These are phyloP conservation scores for Intellagama lesueurii DNA, from an alignment of 2,797 vertebrate genomes.

Conservation along the genomic window DNA sequence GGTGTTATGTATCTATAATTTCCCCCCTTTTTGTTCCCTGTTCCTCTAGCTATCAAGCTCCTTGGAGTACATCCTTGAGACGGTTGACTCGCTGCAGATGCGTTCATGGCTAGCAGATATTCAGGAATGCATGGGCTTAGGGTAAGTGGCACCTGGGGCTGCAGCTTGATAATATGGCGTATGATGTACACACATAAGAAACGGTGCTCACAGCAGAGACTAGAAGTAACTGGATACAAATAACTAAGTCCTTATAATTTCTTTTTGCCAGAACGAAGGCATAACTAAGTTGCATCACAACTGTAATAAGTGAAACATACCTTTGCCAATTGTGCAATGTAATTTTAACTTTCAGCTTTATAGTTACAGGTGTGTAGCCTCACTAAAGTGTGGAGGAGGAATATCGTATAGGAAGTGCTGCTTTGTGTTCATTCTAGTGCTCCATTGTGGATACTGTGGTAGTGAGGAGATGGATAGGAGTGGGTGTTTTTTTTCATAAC, in stretches of 20 bases:
- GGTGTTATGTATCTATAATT: not conserved
- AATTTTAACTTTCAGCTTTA: not conserved
- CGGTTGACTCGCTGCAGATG: constrained; percentile 88
- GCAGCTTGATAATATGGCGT: not conserved
- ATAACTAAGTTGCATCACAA: not conserved
- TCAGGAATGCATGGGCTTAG: constrained; percentile 87
- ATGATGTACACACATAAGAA: not conserved
- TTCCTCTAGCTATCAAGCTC: constrained; percentile 80
- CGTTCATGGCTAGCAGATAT: constrained; percentile 93
- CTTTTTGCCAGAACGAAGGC: not conserved
- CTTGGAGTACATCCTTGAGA: constrained; percentile 90
- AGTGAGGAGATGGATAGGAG: not conserved
- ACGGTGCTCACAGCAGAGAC: not conserved
- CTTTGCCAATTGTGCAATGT: not conserved
- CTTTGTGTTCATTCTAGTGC: not conserved
- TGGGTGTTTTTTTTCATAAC: too few relatives aligned
- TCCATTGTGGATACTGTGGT: not conserved
- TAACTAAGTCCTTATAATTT: not conserved
- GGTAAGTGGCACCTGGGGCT: constrained; percentile 72
- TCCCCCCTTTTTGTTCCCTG: not conserved
- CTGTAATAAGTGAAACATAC: not conserved
- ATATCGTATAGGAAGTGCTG: not conserved
- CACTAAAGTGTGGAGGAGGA: not conserved
- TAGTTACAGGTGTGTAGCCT: not conserved
- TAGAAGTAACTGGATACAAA: not conserved